These are phyloP conservation scores for Acropora yongei DNA, from an alignment of 64 coral and sea anemone species.

Conservation along the genomic window DNA sequence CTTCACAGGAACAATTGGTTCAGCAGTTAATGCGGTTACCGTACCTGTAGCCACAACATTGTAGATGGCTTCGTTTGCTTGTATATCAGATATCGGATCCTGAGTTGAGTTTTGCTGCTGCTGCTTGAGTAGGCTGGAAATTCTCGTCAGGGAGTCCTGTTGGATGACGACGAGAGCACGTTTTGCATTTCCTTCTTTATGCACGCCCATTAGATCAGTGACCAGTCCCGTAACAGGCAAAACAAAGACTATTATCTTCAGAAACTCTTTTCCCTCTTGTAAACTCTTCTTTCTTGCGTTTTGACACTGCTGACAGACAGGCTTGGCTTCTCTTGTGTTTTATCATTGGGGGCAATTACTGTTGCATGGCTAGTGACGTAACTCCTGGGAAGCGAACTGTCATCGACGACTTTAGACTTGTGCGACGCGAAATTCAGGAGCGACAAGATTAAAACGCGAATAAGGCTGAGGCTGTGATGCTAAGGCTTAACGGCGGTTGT, in stretches of 20 bases:
- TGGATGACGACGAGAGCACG: slow-evolving; percentile 55
- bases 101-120: neutral
- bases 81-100: neutral
- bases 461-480: neutral
- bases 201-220: slow-evolving; percentile 34
- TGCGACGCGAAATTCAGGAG: slow-evolving; percentile 24
- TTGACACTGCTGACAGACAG: slow-evolving; percentile 8
- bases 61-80: neutral
- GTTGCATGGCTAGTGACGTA: neutral
- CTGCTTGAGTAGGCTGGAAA: slow-evolving; percentile 19
- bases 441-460: slow-evolving; percentile 1
- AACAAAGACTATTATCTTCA: slow-evolving; percentile 61
- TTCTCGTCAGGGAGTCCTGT: slow-evolving; percentile 76
- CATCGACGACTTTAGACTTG: neutral
- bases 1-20: slow-evolving; percentile 61
- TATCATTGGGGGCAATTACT: neutral
- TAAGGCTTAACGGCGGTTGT: too few species aligned
- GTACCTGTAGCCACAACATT: neutral
- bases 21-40: neutral
- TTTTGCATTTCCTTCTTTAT: slow-evolving; percentile 49
- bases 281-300: slow-evolving; percentile 26
- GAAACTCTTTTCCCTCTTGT: slow-evolving; percentile 20
- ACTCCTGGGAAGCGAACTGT: neutral
- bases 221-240: slow-evolving; percentile 4
- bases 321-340: neutral